Evolutionary conservation across 2,113 vertebrate species (phyloP).

Genomic region (Myiozetetes cayanensis): DNA sequence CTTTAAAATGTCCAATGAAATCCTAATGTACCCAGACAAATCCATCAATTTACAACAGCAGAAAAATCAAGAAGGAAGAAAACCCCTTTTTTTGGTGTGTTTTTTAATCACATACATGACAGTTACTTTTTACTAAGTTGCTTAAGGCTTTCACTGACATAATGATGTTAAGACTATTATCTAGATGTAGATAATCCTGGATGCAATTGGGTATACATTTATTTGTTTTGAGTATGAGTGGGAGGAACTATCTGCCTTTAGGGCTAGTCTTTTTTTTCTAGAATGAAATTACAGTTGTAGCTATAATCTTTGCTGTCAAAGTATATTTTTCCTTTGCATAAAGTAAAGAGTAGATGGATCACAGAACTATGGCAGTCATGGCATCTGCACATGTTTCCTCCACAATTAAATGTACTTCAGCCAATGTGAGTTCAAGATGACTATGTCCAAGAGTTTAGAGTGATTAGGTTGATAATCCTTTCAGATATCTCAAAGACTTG

Average conservation of each 20-base stretch:
- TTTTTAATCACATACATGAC: background rate
- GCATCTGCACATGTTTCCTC: background rate
- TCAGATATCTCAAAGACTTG: background rate
- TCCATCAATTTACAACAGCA: background rate
- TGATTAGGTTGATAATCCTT: background rate
- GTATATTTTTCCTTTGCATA: background rate
- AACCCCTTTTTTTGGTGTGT: accelerated
- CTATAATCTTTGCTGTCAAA: background rate
- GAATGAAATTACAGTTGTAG: background rate
- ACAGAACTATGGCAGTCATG: background rate
- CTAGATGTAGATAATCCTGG: background rate
- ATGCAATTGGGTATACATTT: background rate
- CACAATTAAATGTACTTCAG: background rate
- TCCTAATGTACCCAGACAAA: background rate
- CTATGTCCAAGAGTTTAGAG: background rate
- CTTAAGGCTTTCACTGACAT: background rate
- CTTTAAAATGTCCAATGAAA: background rate
- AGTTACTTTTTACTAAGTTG: background rate
- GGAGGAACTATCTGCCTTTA: background rate
- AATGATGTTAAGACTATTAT: background rate
- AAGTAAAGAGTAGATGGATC: background rate
- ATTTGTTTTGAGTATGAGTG: background rate
- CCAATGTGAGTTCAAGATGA: background rate
- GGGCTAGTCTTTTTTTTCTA: background rate
- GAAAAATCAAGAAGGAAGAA: background rate